Conservation (phyloP, 2,113 vertebrate genomes). For the Capreolus pygargus region DNA sequence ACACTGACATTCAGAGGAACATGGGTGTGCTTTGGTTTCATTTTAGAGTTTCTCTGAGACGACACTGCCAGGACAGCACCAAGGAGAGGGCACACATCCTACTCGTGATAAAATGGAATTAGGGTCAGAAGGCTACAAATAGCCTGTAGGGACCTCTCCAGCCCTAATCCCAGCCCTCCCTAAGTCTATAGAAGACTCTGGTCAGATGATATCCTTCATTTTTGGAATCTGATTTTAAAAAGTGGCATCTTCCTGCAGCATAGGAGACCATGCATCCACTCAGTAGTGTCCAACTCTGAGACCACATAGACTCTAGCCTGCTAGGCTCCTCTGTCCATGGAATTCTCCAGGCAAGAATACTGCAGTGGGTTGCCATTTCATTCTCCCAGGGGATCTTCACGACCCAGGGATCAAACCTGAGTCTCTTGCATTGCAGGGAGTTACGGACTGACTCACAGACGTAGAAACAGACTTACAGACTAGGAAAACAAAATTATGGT, state of each 20-base stretch:
- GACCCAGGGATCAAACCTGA: background rate
- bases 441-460: background rate
- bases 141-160: background rate
- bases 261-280: background rate
- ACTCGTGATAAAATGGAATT: background rate
- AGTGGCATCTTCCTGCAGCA: background rate
- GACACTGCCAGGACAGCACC: background rate
- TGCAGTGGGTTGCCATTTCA: background rate
- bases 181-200: background rate
- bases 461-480: background rate
- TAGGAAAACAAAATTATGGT: background rate
- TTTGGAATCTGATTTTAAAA: background rate
- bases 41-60: conserved; percentile 31
- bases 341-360: background rate
- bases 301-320: background rate
- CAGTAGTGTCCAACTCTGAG: background rate
- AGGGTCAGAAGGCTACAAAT: background rate
- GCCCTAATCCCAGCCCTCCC: background rate
- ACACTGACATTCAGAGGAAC: background rate
- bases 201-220: background rate
- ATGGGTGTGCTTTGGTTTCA: background rate
- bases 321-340: background rate
- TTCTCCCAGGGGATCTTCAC: background rate
- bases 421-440: background rate
- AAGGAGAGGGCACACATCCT: background rate